These are phyloP conservation scores for Tragopan temminckii DNA, from an alignment of 2,797 vertebrate species.

Conservation along the genomic window DNA sequence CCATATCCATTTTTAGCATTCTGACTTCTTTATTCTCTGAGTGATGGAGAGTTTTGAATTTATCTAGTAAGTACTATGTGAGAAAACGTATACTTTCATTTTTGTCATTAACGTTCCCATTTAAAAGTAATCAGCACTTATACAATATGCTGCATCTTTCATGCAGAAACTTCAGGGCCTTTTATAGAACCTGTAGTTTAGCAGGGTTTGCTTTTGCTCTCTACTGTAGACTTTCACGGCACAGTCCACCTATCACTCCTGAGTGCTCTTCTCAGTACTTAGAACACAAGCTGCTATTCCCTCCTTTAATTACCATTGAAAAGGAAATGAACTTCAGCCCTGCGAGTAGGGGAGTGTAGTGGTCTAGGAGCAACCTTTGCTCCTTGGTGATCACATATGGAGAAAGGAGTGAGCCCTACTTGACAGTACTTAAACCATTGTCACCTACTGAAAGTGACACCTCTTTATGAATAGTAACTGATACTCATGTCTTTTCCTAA, in stretches of 20 bases:
- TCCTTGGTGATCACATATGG: not conserved
- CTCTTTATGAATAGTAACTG: constrained; percentile 8
- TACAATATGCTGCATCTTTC: not conserved
- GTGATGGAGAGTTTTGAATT: not conserved
- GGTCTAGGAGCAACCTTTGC: not conserved
- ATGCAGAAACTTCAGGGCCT: not conserved
- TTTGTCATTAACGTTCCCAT: not conserved
- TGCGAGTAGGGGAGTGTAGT: not conserved
- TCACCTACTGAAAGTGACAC: constrained; percentile 30
- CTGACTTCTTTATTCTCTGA: not conserved
- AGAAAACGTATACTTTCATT: not conserved
- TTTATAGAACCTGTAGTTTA: not conserved
- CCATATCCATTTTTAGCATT: not conserved
- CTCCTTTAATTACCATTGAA: not conserved
- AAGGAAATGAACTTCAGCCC: not conserved
- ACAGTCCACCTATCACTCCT: not conserved
- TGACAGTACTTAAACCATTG: not conserved
- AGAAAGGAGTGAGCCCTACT: not conserved
- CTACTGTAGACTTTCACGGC: fast-evolving
- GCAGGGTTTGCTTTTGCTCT: not conserved
- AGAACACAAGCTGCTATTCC: not conserved
- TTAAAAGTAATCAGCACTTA: not conserved
- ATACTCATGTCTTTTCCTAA: constrained; percentile 11
- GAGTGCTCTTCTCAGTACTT: not conserved
- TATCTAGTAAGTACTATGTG: not conserved